Conservation (phyloP, 2,888 invertebrate species). For the Rotaria socialis region DNA sequence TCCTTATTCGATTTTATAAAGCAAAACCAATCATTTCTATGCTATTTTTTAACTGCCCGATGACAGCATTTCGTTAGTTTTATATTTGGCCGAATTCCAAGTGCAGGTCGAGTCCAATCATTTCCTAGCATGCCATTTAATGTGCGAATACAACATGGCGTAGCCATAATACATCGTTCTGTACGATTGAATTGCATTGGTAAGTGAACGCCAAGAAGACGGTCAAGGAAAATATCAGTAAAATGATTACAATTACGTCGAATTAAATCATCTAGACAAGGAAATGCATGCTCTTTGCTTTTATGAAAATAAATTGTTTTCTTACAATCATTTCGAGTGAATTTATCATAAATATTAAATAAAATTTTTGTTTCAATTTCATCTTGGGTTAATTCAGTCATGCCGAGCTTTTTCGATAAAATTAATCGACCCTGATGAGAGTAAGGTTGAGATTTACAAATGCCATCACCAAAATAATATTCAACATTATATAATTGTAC, state of each 20-base stretch:
- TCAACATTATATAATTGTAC: background rate
- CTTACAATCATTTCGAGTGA: background rate
- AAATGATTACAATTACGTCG: background rate
- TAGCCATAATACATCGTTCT: background rate
- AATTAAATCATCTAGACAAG: background rate
- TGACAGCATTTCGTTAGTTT: no score
- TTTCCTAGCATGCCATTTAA: background rate
- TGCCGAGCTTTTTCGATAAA: background rate
- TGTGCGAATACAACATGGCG: background rate
- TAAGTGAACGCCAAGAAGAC: background rate
- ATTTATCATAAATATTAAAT: background rate
- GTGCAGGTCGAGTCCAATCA: background rate
- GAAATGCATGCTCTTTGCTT: background rate
- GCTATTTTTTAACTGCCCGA: no score
- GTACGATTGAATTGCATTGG: background rate
- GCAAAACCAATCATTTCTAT: no score
- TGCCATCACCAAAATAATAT: background rate
- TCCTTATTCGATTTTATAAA: no score
- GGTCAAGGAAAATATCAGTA: background rate
- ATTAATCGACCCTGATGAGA: background rate
- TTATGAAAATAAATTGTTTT: background rate
- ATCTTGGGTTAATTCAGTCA: background rate
- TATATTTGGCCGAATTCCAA: no score
- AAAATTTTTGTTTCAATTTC: background rate
- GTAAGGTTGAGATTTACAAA: background rate